Conservation (phyloP, 2,797 vertebrate species). For the Brotogeris chrysoptera region DNA sequence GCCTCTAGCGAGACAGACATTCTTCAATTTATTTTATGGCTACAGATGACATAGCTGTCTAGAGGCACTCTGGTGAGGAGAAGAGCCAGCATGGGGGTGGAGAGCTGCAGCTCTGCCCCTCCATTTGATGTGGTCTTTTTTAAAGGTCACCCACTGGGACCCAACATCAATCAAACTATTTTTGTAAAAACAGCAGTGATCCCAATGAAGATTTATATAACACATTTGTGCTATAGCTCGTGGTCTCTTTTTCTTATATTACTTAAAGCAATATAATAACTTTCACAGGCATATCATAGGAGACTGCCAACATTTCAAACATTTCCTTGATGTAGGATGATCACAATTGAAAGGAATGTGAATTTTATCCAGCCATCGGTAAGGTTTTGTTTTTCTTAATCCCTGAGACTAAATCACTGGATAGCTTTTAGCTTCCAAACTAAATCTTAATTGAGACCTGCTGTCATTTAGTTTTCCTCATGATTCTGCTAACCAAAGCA, state of each 20-base stretch:
- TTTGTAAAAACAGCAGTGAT: constrained; percentile 14
- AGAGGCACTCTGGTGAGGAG: not conserved
- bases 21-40: constrained; percentile 17
- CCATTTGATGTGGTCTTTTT: constrained; percentile 23
- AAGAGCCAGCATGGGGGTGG: not conserved
- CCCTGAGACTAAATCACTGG: constrained; percentile 64
- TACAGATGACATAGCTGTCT: constrained; percentile 41
- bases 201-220: constrained; percentile 58
- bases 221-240: constrained; percentile 44
- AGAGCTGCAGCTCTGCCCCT: not conserved
- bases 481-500: not conserved
- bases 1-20: not conserved
- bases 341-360: constrained; percentile 75
- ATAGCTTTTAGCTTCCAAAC: constrained; percentile 52
- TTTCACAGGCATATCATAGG: constrained; percentile 58
- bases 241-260: constrained; percentile 29
- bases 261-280: constrained; percentile 66
- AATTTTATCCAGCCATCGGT: constrained; percentile 54
- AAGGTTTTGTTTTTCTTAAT: constrained; percentile 71
- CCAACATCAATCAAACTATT: constrained; percentile 15
- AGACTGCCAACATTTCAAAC: constrained; percentile 66
- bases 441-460: constrained; percentile 64
- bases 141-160: constrained; percentile 11
- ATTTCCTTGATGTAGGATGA: constrained; percentile 74
- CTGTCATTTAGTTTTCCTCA: not conserved